phyloP scores from a whole-genome alignment of 2,888 invertebrate genomes.

The Reticulitermes lucifugus region DNA sequence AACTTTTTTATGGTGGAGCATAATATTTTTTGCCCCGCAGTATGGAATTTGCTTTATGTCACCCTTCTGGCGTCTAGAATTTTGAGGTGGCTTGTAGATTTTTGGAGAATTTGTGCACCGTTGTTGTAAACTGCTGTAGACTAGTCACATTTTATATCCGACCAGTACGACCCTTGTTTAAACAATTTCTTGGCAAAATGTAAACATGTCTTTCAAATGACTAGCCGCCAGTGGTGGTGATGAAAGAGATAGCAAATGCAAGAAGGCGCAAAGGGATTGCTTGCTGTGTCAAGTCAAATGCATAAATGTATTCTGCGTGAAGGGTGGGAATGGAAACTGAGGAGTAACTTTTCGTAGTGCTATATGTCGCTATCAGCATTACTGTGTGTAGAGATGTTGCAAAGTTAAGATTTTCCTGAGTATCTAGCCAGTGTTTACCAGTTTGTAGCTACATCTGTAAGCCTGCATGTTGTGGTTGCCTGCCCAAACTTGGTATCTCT shows the following conservation, averaged over 20 bases:
- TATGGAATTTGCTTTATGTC: too few species aligned
- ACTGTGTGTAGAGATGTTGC: conserved; percentile 11
- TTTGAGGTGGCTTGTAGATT: too few species aligned
- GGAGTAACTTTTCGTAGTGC: not conserved
- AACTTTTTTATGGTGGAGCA: too few species aligned
- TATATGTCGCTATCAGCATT: conserved; percentile 9
- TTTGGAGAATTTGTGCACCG: too few species aligned
- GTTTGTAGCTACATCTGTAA: conserved; percentile 23
- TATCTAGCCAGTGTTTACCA: conserved; percentile 21
- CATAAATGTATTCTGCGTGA: conserved; percentile 29
- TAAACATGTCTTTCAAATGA: not conserved
- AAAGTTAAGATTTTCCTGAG: conserved; percentile 17
- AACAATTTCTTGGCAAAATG: too few species aligned
- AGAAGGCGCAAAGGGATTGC: conserved; percentile 27
- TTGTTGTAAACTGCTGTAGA: too few species aligned
- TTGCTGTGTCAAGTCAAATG: conserved; percentile 34
- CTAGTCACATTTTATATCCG: too few species aligned
- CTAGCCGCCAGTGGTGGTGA: conserved; percentile 11
- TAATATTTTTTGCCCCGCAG: too few species aligned
- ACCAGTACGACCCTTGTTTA: too few species aligned
- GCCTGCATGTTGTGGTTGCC: conserved; percentile 8
- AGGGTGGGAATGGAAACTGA: not conserved
- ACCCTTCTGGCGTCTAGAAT: too few species aligned
- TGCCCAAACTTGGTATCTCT: not conserved
- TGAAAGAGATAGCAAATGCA: not conserved